Evolutionary conservation across 2,888 invertebrate genomes (phyloP), one percentile per base, ranked within the genome.

Genomic region (Temnothorax ravouxi): DNA sequence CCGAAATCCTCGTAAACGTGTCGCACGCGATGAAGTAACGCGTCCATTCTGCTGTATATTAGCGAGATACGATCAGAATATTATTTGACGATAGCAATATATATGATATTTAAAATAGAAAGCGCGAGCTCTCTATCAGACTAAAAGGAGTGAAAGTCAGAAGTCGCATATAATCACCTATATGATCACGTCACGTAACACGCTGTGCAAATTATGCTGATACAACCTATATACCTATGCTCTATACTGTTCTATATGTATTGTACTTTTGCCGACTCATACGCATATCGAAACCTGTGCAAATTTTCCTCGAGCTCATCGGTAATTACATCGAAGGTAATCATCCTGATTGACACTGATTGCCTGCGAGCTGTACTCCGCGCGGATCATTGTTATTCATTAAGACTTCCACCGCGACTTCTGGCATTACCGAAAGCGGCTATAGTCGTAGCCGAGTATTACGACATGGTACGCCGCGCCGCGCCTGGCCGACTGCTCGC

Each of bases 391-490:
- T 84, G 89, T 89, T 85, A 79, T 86, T 90, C 87, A 86, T 87
- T 86, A 88, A 80, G 86, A 81, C 86, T 77, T 64, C 66, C 74
- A 87, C 85, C 74, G 79, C 87, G 83, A 76, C 82, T 83, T 61
- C 74, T 83, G 84, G 85, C 89, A 86, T 85, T 88, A 89, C 89
- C 90, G 84, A 89, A 90, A 87, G 88, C 86, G 83, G 85, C 64
- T 71, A 61, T 82, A 86, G 52, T 74, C 67, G 62, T 79, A 62
- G 85, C 69, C 72, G 80, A 38, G 69, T 29, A 76, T 85, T 87
- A 75, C 88, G 82, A 87, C 84, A 86, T 47, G 72, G 67, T 81
- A 77, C 86, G 83, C 77, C 83, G 83, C 61, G 38, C 64, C 77
- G 83, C 61, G 38, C 64, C 77, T 82, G 47, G 25, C 8, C 54